phyloP scores from a whole-genome alignment of 2,888 invertebrate genomes.

The Opisthograptis luteolata region DNA sequence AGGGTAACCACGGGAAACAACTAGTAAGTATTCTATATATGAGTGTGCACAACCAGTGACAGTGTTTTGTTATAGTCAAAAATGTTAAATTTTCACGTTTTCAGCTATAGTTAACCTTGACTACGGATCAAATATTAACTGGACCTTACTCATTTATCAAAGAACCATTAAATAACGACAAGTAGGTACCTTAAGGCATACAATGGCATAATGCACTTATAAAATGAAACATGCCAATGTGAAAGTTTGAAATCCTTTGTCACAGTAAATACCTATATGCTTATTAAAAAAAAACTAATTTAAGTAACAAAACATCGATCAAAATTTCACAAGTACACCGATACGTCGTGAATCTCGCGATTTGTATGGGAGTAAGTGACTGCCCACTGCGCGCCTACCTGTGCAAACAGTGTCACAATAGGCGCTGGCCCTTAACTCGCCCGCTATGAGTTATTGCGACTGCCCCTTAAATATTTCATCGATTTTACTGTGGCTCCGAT shows the following conservation, averaged over 20 bases:
- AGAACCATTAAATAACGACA: too few species aligned
- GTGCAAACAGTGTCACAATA: constrained; percentile 67
- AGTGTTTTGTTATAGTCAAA: too few species aligned
- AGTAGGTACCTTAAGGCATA: too few species aligned
- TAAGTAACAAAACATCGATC: constrained; percentile 49
- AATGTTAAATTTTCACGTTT: too few species aligned
- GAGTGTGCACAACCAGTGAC: too few species aligned
- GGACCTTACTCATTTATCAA: too few species aligned
- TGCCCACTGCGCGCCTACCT: constrained; percentile 70
- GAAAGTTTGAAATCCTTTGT: constrained; percentile 1
- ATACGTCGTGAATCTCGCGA: constrained; percentile 40
- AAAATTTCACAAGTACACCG: constrained; percentile 45
- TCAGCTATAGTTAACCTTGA: too few species aligned
- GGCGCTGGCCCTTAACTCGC: constrained; percentile 54
- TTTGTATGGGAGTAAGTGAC: constrained; percentile 45
- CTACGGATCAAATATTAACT: too few species aligned
- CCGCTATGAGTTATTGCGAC: constrained; percentile 71
- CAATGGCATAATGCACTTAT: too few species aligned
- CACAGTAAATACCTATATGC: background rate
- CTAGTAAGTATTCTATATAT: too few species aligned
- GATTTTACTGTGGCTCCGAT: constrained; percentile 84
- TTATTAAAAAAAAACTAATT: constrained; percentile 34
- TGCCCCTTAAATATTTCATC: constrained; percentile 81
- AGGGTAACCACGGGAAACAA: too few species aligned
- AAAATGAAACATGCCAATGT: too few species aligned